Base-by-base conservation (phyloP, 2,888 invertebrate genomes). In the Augiades crinisus region DNA sequence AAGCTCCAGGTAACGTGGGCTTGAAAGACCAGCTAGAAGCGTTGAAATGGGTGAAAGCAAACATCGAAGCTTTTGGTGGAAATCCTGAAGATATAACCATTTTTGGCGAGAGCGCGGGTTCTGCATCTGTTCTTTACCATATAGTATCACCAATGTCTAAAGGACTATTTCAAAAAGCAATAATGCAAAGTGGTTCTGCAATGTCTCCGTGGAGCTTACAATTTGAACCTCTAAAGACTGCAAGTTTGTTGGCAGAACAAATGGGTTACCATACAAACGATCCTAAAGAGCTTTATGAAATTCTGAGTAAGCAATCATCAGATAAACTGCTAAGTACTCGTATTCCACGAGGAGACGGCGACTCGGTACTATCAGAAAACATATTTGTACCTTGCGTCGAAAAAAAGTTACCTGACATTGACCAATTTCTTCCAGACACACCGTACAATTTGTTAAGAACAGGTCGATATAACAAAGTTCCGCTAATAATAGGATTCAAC, bases 371-470 rank as follows among this genome's bases (percentile, higher is more conserved):
- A 22, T 84, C 87, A 13, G 88, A 88, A 58, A 84, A 83, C 37
- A 67, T 86, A 36, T 89, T 88, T 43, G 86, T 86, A 1, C 88
- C 88, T 0, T 88, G 88, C 56, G 64, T 80, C 5, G 88, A 89
- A 52, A 72, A 73, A n/a, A 46, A 61, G 36, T 58, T 80, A 17
- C 55, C 66, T 12, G 68, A 63, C 1, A 55, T 65, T 1, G 68
- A 82, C 43, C 63, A 53, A 6, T 86, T 89, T 49, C 47, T 89
- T 36, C 40, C 68, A 1, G 82, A 85, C 27, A 65, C 63, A 19
- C 88, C 88, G 1, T 80, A 80, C 40, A 76, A 80, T 58, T 63
- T 86, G 33, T 55, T 88, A 1, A 57, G 55, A 1, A 68, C 64
- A 49, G 81, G 80, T 2, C 34, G 68, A 5, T 82, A 69, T 49